A percentile compares a stretch with the other conserved stretches of the same genome.
Evolutionary conservation across 2,888 invertebrate genomes (phyloP).

Genomic region (Geophilus truncorum): DNA sequence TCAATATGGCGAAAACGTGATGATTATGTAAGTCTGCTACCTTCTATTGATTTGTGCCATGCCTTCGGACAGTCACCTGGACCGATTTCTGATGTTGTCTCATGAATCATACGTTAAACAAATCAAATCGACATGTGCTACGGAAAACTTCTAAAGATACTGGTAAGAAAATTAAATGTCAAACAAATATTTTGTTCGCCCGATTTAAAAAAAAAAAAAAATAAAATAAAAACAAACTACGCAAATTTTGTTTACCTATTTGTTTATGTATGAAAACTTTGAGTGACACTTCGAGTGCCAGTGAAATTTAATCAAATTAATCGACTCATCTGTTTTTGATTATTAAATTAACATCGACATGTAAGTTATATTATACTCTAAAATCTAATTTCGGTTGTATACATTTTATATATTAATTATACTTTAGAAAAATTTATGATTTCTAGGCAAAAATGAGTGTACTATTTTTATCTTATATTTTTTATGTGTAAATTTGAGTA

Average conservation of each 20-base stretch:
- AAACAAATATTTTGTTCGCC: not conserved
- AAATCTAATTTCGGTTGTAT: not conserved
- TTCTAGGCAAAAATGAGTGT: too few species aligned
- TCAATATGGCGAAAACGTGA: constrained; percentile 16
- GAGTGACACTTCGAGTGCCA: too few species aligned
- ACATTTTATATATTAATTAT: not conserved
- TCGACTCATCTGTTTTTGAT: too few species aligned
- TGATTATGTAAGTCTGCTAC: not conserved
- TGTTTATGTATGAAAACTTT: too few species aligned
- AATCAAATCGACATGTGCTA: not conserved
- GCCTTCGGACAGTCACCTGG: not conserved
- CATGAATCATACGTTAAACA: not conserved
- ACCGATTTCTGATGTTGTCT: not conserved
- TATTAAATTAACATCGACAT: too few species aligned
- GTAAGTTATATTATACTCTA: too few species aligned
- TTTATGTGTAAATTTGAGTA: not conserved
- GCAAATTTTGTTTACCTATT: not conserved
- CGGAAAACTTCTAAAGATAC: not conserved
- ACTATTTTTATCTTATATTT: not conserved
- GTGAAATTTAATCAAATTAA: too few species aligned
- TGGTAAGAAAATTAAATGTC: not conserved
- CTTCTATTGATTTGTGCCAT: not conserved
- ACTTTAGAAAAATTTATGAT: not conserved
- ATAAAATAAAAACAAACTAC: not conserved
- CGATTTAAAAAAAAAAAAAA: too few species aligned